Base-by-base conservation (phyloP, 2,888 invertebrate species). In the Patella pellucida region DNA sequence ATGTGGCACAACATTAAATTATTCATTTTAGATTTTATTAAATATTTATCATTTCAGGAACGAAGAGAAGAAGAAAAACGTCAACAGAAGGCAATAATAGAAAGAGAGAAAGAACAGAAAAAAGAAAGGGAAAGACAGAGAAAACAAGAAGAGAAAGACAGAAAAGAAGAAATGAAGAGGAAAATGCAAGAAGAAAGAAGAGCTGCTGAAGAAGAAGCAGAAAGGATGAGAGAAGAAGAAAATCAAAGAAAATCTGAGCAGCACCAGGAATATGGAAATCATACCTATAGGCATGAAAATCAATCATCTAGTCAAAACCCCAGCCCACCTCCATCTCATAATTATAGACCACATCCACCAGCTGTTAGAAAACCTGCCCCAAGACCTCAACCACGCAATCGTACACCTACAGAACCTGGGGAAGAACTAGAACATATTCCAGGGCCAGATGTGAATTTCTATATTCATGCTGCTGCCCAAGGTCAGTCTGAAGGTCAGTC, bases 381-480 rank as follows among this genome's bases (percentile, higher is more conserved):
- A 41, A n/a, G 19, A 70, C 51, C 70, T 52, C 52, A 31, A 41
- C 23, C 50, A 16, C 14, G 19, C 4, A n/a, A 31, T 9, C 50
- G 15, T 12, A 11, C 50, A 41, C 52, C 70, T 11, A 19, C 62
- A 62, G 62, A 56, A 19, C 16, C 16, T 19, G 19, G 19, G 9
- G 62, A 62, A 23, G 62, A 62, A 15, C 23, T 19, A 51, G 19
- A 19, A 51, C 31, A n/a, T 41, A 14, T 62, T 62, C 19, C 51
- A 3, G 75, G 71, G n/a, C 69, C 71, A 9, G 76, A 73, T 31
- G 72, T 76, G 1, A 62, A 71, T n/a, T 74, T 78, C 54, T 81
- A 81, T 62, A 79, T 71, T 14, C 73, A 84, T 23, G 85, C 83
- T 0, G 82, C 81, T 1, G 87, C 85, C 5, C 80, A 76, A 62